A percentile compares a stretch with the other conserved stretches of the same genome.
Conservation (phyloP, 2,888 invertebrate genomes). For the Slavum lentiscoides region DNA sequence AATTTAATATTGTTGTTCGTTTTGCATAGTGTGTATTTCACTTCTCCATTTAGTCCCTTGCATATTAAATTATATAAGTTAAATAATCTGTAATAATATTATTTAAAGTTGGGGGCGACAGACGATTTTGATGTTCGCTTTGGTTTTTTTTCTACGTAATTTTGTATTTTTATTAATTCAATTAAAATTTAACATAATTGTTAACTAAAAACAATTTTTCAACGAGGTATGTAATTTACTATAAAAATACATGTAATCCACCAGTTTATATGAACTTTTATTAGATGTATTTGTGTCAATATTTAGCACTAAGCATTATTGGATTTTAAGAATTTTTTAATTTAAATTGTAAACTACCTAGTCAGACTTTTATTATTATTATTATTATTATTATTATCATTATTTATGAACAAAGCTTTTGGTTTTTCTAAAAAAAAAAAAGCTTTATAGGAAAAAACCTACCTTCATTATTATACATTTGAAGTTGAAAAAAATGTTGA, state of each 20-base stretch:
- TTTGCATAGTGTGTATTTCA: neutral
- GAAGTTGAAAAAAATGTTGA: no score
- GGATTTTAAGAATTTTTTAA: conserved; percentile 5
- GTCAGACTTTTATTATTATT: neutral
- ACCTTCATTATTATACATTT: neutral
- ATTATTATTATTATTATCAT: conserved; percentile 2
- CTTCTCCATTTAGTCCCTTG: neutral
- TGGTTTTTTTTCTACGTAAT: neutral
- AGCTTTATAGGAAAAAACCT: no score
- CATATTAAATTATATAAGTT: neutral
- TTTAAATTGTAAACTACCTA: conserved; percentile 18
- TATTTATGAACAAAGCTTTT: conserved; percentile 1
- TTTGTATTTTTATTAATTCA: conserved; percentile 1
- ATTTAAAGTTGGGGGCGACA: neutral
- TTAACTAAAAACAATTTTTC: neutral
- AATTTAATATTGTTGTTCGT: neutral
- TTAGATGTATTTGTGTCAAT: neutral
- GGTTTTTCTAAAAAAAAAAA: neutral
- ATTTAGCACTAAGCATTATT: neutral
- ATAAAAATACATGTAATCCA: neutral
- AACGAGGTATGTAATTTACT: neutral
- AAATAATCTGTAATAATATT: neutral
- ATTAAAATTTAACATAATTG: neutral
- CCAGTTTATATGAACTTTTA: neutral
- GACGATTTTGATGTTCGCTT: neutral